Evolutionary conservation across 2,888 invertebrate genomes (phyloP).

Genomic region (Trypoxylon attenuatum): DNA sequence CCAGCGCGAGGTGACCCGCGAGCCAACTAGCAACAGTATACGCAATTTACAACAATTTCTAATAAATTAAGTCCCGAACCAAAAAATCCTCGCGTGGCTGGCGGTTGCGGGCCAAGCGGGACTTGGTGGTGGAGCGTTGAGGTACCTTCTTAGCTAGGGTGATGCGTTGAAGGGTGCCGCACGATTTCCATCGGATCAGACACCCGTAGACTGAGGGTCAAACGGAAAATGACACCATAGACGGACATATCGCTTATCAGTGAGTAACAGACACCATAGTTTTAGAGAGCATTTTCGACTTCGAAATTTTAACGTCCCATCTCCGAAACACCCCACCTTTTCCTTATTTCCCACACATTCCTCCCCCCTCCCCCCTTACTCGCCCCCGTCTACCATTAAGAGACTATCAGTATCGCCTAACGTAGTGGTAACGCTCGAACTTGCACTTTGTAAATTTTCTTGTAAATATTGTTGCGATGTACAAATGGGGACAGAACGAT

Average conservation of each 20-base stretch:
- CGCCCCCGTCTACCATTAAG: conserved; percentile 52
- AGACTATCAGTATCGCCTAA: conserved; percentile 63
- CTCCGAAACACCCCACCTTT: not conserved
- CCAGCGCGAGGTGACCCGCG: too few species aligned
- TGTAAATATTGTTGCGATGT: conserved; percentile 74
- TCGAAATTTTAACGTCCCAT: conserved; percentile 62
- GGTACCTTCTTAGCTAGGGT: conserved; percentile 38
- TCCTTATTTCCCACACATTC: not conserved
- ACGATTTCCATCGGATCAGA: too few species aligned
- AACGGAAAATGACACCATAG: conserved; percentile 45
- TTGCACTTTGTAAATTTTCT: conserved; percentile 69
- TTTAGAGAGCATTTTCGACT: conserved; percentile 61
- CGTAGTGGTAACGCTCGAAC: conserved; percentile 51
- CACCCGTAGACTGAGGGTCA: too few species aligned
- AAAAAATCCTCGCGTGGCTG: too few species aligned
- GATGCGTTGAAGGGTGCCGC: not conserved
- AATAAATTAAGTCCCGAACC: too few species aligned
- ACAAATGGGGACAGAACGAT: conserved; percentile 60
- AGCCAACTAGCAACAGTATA: too few species aligned
- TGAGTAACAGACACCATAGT: conserved; percentile 62
- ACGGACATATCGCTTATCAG: conserved; percentile 70
- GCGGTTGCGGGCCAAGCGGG: too few species aligned
- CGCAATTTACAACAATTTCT: too few species aligned
- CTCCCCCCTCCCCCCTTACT: conserved; percentile 10
- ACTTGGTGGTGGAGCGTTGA: conserved; percentile 38